Base-by-base conservation (phyloP, 2,113 vertebrate genomes). In the Tapirus terrestris region DNA sequence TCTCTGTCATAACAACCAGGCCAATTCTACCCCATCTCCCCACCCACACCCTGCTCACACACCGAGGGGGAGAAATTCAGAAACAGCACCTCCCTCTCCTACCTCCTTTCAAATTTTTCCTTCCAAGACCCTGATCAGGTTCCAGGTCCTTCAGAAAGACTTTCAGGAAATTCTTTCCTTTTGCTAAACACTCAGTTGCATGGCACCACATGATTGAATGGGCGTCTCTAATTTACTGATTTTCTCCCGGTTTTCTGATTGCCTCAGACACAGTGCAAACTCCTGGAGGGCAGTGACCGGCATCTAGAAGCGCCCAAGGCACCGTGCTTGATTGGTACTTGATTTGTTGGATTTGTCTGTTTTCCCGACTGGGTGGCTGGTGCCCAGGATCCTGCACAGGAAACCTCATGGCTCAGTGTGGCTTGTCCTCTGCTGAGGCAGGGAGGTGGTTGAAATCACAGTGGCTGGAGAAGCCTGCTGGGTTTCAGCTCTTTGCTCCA, bases 401-500 rank as follows among this genome's bases (percentile, higher is more conserved):
- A 36, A 89, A 33, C 29, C 51, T n/a, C 5, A 0, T 1, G 56
- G 58, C 4, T 5, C 6, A 48, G 45, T 4, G 10, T 8, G 12
- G 9, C 76, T 45, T 68, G 1, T 63, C 31, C 8, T 63, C 14
- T 39, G 11, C 43, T 29, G 33, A 56, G 43, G 33, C 8, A 53
- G 23, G 25, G 70, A 53, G 4, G 70, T 67, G n/a, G 10, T 12
- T 45, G 65, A 21, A 51, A 61, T 61, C 39, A 18, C 36, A 33
- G 31, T 5, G 72, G 48, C 20, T 91, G 56, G 56, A 58, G 79
- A n/a, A 60, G 18, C 1, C 33, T 8, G 1, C 70, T 25, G 58
- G 36, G 3, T 4, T 72, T 83, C 13, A 39, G 27, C 31, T 85
- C 51, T 80, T 39, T 70, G 33, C 21, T 72, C 8, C 5, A 4